Base-by-base conservation (phyloP, 2,113 vertebrate species). In the Protobothrops flavoviridis region DNA sequence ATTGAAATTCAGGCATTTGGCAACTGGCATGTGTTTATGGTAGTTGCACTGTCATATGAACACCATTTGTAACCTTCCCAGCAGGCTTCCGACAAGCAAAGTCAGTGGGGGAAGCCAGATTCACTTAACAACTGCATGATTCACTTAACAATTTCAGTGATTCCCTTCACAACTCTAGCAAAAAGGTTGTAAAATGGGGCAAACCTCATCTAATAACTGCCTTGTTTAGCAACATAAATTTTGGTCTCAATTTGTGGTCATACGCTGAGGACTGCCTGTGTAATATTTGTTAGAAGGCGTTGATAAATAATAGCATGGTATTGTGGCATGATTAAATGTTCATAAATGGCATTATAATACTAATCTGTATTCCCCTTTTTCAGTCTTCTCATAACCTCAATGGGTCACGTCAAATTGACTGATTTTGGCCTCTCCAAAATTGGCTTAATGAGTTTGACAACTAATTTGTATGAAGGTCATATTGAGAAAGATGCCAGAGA, bases 351-450 rank as follows among this genome's bases (percentile, higher is more conserved):
- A 89, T 48, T 93, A 4, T 89, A 43, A 85, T 94, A 81, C 33
- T 95, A 20, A 92, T 96, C 92, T 94, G 4, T 85, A 90, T 21
- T 43, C 85, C 92, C 33, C 95, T 48, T 74, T 93, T 93, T 85
- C 93, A 99, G 99, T 97, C 98, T 99, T n/a, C 98, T 99, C 50
- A 99, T 99, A 97, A 99, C 99, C 26, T 99, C 99, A 53, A 97
- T 99, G 99, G 99, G 99, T 93, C 99, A 99, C 96, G 98, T 99
- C 95, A 99, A 99, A 95, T 98, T 99, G 90, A 99, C 99, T 11
- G 99, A 99, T 96, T 99, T 99, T 48, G 99, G 99, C 10, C 98
- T 99, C 52, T 99, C 99, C 48, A 99, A 99, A 98, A 99, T 99
- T 6, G 99, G 99, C 53, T 97, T 99, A 95, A 99, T 99, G 99